Conservation (phyloP, 2,797 vertebrate genomes). For the Fratercula arctica region DNA sequence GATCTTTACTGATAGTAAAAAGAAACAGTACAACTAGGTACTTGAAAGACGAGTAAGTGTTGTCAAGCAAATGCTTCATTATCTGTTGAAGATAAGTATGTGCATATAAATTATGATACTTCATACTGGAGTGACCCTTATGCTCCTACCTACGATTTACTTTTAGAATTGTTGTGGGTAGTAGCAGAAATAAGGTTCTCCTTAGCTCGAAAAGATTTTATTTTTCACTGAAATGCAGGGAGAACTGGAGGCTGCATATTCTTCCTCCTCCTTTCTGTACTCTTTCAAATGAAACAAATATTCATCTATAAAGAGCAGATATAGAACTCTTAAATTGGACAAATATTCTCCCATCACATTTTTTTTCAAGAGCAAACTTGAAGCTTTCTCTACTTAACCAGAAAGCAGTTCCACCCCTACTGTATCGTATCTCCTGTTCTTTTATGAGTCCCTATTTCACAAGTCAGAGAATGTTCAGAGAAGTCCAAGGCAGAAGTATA, state of each 20-base stretch:
- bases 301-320: not conserved
- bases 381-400: not conserved
- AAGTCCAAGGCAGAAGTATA: not conserved
- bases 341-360: not conserved
- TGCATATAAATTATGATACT: not conserved
- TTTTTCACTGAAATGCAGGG: not conserved
- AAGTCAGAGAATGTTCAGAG: not conserved
- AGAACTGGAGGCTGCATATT: not conserved
- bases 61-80: not conserved
- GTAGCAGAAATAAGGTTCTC: not conserved
- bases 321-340: not conserved
- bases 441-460: not conserved
- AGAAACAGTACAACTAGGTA: not conserved
- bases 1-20: not conserved
- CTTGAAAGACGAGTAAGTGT: not conserved
- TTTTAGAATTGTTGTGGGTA: not conserved
- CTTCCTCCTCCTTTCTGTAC: not conserved
- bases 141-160: accelerated
- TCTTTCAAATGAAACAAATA: not conserved
- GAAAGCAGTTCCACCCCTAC: not conserved
- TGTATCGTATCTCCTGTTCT: not conserved
- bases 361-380: not conserved
- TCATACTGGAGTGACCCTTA: not conserved
- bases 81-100: not conserved
- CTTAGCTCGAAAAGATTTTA: not conserved